Percentiles rank a stretch among this genome's conserved stretches.
phyloP scores from a whole-genome alignment of 2,113 vertebrate genomes.

The Salvelinus namaycush region DNA sequence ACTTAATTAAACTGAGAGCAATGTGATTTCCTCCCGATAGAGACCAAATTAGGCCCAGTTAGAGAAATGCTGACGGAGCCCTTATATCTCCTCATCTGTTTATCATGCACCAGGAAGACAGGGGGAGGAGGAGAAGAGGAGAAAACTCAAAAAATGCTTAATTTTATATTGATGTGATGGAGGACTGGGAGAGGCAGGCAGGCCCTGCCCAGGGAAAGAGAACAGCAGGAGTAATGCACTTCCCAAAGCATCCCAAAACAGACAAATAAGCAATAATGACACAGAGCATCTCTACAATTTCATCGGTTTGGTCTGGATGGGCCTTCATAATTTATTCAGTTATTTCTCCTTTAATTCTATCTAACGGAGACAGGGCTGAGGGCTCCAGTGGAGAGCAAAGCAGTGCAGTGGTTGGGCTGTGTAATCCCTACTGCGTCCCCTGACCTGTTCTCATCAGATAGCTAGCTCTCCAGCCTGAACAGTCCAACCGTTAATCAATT shows the following conservation, averaged over 20 bases:
- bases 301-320: constrained; percentile 36
- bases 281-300: constrained; percentile 27
- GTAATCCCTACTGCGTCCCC: constrained; percentile 39
- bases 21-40: constrained; percentile 53
- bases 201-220: constrained; percentile 6
- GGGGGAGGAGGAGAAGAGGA: constrained; percentile 1
- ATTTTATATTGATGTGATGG: constrained; percentile 57
- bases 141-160: constrained; percentile 35
- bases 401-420: constrained; percentile 10
- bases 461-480: constrained; percentile 30
- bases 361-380: constrained; percentile 2
- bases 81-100: constrained; percentile 61
- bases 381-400: constrained; percentile 20
- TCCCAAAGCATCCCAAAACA: constrained; percentile 24
- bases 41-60: constrained; percentile 47
- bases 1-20: constrained; percentile 51
- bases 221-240: constrained; percentile 7
- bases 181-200: constrained; percentile 18
- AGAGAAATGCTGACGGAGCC: constrained; percentile 56
- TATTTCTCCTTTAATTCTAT: constrained; percentile 44
- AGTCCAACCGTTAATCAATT: constrained; percentile 6
- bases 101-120: constrained; percentile 57
- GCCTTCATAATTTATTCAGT: constrained; percentile 54
- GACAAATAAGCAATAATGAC: constrained; percentile 28
- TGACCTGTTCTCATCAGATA: neutral